phyloP scores from a whole-genome alignment of 2,797 vertebrate species.

The Pelochelys cantorii region DNA sequence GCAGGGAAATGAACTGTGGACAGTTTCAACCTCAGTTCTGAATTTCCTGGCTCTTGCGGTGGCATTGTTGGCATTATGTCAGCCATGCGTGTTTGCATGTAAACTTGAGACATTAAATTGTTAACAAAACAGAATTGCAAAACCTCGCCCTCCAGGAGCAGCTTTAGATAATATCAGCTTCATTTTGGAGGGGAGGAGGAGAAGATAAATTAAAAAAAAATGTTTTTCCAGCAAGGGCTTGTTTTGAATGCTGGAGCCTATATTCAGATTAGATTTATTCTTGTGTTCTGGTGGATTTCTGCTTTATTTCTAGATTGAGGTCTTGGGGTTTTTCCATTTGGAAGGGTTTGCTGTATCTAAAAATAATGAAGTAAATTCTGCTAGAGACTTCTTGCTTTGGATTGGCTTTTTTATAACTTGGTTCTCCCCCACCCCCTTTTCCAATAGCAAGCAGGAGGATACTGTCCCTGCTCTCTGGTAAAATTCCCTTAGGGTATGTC shows the following conservation, averaged over 20 bases:
- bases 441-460: too few relatives aligned
- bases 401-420: background rate
- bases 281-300: accelerated
- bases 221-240: background rate
- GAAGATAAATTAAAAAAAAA: background rate
- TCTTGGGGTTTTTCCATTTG: background rate
- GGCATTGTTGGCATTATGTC: accelerated
- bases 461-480: too few relatives aligned
- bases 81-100: background rate
- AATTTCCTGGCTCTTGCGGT: background rate
- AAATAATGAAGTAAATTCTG: background rate
- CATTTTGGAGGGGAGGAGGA: background rate
- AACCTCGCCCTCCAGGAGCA: background rate
- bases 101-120: background rate
- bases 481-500: too few relatives aligned
- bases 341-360: background rate
- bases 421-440: too few relatives aligned
- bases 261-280: accelerated
- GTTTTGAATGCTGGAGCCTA: background rate
- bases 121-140: background rate
- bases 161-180: background rate
- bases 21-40: background rate
- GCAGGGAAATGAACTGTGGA: accelerated
- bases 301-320: background rate
- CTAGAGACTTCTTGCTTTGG: background rate